These are phyloP conservation scores for Cephalopterus ornatus DNA, from an alignment of 2,113 vertebrate genomes.

Conservation along the genomic window DNA sequence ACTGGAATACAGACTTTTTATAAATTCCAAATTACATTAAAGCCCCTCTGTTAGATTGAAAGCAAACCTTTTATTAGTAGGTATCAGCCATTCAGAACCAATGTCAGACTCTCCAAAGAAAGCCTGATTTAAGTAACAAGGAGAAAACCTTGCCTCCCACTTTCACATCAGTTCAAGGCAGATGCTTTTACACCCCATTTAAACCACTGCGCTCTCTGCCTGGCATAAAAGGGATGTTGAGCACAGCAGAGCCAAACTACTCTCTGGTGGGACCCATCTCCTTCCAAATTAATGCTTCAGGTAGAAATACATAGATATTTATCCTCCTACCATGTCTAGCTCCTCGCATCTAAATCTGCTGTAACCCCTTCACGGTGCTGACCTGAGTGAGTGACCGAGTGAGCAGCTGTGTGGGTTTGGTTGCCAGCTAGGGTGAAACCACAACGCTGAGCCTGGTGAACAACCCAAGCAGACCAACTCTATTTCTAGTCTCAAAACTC, in stretches of 20 bases:
- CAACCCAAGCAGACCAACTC: neutral
- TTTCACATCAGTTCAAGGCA: neutral
- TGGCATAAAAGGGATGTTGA: neutral
- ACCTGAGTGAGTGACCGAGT: neutral
- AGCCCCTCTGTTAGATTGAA: neutral
- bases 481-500: neutral
- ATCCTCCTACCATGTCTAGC: rapidly evolving
- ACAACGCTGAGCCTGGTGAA: rapidly evolving
- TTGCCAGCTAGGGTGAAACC: neutral
- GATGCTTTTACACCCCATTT: neutral
- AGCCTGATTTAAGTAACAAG: neutral
- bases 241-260: neutral
- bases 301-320: neutral
- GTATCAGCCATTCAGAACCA: neutral
- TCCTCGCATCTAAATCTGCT: neutral
- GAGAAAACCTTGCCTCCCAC: neutral
- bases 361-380: neutral
- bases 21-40: neutral
- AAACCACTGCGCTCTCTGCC: neutral
- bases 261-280: neutral
- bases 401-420: neutral
- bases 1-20: neutral
- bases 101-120: neutral
- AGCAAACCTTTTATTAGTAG: neutral
- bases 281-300: neutral